Conservation (phyloP, 1,140 invertebrate genomes). For the Ladona fulva region DNA sequence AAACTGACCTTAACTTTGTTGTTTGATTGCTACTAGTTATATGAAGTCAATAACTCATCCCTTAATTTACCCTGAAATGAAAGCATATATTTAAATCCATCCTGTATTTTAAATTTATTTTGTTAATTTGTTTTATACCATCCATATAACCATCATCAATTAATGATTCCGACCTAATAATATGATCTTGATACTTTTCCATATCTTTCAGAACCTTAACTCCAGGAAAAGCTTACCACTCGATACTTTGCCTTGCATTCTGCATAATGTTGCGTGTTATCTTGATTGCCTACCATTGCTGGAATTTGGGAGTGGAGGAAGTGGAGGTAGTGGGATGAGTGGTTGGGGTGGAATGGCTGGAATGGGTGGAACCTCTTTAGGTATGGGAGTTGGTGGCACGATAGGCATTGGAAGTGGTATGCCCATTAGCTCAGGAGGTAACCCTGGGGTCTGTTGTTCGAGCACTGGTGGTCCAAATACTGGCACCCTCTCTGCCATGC, state of each 20-base stretch:
- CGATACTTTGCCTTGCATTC: conserved; percentile 61
- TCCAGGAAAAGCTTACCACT: conserved; percentile 75
- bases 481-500: not conserved
- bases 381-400: not conserved
- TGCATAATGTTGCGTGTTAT: conserved; percentile 87
- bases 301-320: conserved; percentile 64
- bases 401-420: not conserved
- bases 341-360: conserved; percentile 17
- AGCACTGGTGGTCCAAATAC: not conserved
- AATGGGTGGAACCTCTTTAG: not conserved
- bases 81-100: too few relatives aligned
- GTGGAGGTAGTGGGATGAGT: conserved; percentile 22
- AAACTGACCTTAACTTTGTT: too few relatives aligned
- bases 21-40: too few relatives aligned
- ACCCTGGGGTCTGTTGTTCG: not conserved
- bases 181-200: too few relatives aligned
- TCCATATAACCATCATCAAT: too few relatives aligned
- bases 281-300: conserved; percentile 76
- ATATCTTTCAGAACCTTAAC: conserved; percentile 60
- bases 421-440: not conserved
- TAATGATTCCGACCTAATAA: too few relatives aligned
- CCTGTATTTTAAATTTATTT: too few relatives aligned
- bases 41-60: too few relatives aligned
- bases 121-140: too few relatives aligned
- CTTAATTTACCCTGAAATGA: too few relatives aligned